Evolutionary conservation across 2,113 vertebrate species (phyloP).

Genomic region (Bagarius yarrelli): DNA sequence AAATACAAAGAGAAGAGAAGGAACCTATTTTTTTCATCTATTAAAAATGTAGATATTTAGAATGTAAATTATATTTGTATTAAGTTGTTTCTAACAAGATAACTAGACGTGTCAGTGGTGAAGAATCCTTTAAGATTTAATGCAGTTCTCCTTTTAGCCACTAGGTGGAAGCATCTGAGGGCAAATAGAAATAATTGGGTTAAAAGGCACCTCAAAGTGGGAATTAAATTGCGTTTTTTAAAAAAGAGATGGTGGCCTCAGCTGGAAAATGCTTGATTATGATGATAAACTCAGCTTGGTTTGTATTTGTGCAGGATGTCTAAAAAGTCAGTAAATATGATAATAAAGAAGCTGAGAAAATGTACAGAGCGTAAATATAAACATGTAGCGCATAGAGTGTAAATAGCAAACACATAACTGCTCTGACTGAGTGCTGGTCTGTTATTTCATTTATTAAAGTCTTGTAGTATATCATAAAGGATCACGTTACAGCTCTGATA

Average conservation of each 20-base stretch:
- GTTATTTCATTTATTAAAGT: not conserved
- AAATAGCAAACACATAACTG: not conserved
- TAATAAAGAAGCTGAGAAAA: not conserved
- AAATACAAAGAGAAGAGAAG: no score
- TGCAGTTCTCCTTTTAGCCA: slow-evolving; percentile 11
- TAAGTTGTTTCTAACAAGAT: no score
- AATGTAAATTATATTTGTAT: no score
- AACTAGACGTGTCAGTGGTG: no score
- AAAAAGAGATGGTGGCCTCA: not conserved
- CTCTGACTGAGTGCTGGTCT: not conserved
- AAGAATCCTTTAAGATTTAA: not conserved
- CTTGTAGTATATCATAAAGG: no score
- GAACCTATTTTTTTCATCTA: no score
- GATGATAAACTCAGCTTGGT: not conserved
- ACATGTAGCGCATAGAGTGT: no score
- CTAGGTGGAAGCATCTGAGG: slow-evolving; percentile 11
- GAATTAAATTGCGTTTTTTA: not conserved
- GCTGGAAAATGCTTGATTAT: no score
- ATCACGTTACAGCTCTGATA: no score
- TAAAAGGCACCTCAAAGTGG: not conserved
- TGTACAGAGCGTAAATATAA: not conserved
- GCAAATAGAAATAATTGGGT: not conserved
- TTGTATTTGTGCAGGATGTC: not conserved
- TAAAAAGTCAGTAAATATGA: not conserved
- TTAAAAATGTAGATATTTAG: no score